Conservation (phyloP, 1,140 invertebrate genomes). For the Acromyrmex heyeri region DNA sequence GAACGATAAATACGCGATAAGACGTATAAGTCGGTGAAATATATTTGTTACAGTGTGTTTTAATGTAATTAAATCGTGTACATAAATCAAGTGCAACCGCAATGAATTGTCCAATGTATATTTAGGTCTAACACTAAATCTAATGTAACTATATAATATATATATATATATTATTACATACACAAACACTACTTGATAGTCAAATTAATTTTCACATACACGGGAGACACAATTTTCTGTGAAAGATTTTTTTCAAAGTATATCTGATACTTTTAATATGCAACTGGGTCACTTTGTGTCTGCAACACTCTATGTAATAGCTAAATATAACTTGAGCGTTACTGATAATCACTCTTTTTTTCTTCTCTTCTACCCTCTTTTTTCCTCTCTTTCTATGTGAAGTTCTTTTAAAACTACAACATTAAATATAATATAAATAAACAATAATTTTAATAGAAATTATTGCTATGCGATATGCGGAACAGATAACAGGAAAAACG, state of each 20-base stretch:
- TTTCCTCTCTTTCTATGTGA: not conserved
- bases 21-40: constrained; percentile 22
- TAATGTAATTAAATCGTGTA: constrained; percentile 43
- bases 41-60: constrained; percentile 39
- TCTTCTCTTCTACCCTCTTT: not conserved
- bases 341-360: constrained; percentile 30
- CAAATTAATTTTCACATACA: constrained; percentile 9
- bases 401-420: not conserved
- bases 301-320: constrained; percentile 20
- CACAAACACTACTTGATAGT: not conserved
- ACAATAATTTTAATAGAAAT: not conserved
- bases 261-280: constrained; percentile 39
- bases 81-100: not conserved
- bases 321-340: constrained; percentile 49
- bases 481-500: not conserved
- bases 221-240: not conserved
- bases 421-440: constrained; percentile 2
- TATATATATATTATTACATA: not conserved
- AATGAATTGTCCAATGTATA: no score
- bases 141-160: not conserved
- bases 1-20: constrained; percentile 50
- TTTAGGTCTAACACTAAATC: constrained; percentile 11
- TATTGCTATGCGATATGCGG: not conserved
- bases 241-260: constrained; percentile 8
- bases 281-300: constrained; percentile 53